Conservation (phyloP, 2,797 vertebrate species). For the Psittacula derbiana region DNA sequence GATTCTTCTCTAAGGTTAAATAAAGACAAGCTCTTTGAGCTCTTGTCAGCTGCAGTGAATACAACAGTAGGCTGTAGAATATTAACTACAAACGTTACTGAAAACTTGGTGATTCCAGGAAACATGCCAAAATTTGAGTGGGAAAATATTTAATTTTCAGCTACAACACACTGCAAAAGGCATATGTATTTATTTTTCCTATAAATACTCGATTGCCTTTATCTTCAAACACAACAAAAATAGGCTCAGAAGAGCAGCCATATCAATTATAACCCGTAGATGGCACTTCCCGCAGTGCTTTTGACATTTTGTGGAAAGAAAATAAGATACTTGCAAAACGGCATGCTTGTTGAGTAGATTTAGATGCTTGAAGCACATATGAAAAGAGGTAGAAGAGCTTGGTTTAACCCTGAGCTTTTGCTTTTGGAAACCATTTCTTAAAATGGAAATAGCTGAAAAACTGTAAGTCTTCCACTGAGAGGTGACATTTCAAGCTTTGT, state of each 20-base stretch:
- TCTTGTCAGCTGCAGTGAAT: background rate
- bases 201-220: background rate
- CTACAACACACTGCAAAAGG: conserved; percentile 17
- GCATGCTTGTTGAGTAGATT: background rate
- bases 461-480: background rate
- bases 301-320: conserved; percentile 5
- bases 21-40: conserved; percentile 13
- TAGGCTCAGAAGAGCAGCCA: background rate
- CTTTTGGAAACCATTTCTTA: background rate
- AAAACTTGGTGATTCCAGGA: conserved; percentile 33
- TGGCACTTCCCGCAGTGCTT: background rate
- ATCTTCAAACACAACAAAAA: conserved; percentile 29
- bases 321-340: background rate
- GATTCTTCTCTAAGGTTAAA: conserved; percentile 38
- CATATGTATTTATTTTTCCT: conserved; percentile 35
- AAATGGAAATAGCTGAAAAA: background rate
- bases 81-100: background rate
- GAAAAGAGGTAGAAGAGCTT: background rate
- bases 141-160: conserved; percentile 48
- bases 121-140: conserved; percentile 4
- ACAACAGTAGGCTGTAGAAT: background rate
- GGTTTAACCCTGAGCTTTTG: background rate
- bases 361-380: background rate
- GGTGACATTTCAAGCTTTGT: background rate
- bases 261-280: background rate